Evolutionary conservation across 2,888 invertebrate genomes (phyloP).

Genomic region (Dolichomitus sp.): DNA sequence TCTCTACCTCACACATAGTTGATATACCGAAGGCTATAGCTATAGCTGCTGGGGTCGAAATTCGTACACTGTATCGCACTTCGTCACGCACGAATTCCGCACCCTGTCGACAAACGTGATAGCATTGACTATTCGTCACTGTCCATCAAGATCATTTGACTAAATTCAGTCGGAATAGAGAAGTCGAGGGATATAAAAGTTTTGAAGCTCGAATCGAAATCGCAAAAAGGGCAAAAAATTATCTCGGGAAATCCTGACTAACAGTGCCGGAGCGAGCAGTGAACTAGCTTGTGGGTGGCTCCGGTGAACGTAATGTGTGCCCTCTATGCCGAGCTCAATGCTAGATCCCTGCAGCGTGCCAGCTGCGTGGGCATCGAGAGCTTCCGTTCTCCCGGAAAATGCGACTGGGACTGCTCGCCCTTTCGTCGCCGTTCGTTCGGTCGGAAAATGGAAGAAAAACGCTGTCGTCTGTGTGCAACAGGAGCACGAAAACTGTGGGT

Average conservation of each 20-base stretch:
- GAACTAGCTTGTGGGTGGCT: conserved; percentile 17
- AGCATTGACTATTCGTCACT: not conserved
- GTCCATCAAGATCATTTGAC: not conserved
- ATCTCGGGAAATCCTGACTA: conserved; percentile 21
- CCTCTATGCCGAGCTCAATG: conserved; percentile 11
- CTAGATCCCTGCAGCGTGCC: conserved; percentile 38
- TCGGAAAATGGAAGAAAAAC: conserved; percentile 70
- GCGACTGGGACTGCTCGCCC: conserved; percentile 56
- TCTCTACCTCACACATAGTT: not conserved
- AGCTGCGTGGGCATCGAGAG: conserved; percentile 38
- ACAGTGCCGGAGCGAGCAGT: conserved; percentile 20
- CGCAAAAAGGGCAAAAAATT: conserved; percentile 15
- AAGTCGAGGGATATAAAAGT: not conserved
- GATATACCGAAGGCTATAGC: too few relatives aligned
- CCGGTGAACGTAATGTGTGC: conserved; percentile 29
- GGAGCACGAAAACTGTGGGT: conserved; percentile 26
- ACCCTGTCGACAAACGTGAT: not conserved
- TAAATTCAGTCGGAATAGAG: not conserved
- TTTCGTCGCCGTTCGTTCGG: conserved; percentile 63
- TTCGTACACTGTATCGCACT: not conserved
- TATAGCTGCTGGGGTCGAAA: too few relatives aligned
- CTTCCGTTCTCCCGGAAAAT: conserved; percentile 67
- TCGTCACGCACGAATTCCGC: not conserved
- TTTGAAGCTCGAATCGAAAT: not conserved
- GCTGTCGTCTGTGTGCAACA: conserved; percentile 45